phyloP scores from a whole-genome alignment of 2,797 vertebrate genomes.

The Artibeus jamaicensis region DNA sequence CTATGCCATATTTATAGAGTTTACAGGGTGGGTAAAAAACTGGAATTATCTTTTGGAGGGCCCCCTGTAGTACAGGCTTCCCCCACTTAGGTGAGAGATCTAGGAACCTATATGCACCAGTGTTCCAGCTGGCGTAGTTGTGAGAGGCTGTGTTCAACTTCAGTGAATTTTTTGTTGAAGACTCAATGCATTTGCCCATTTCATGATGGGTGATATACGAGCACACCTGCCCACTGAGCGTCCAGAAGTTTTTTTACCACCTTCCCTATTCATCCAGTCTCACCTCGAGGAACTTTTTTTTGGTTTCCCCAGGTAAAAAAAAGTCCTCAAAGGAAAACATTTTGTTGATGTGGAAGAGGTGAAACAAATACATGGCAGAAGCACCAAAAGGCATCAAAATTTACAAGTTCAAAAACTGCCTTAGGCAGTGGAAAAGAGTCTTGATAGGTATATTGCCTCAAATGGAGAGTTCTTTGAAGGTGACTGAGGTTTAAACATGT shows the following conservation, averaged over 20 bases:
- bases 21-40: not conserved
- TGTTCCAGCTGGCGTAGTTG: not conserved
- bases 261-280: not conserved
- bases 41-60: not conserved
- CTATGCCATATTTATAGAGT: not conserved
- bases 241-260: not conserved
- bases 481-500: not conserved
- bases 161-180: not conserved
- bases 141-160: not conserved
- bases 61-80: not conserved
- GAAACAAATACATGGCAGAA: not conserved
- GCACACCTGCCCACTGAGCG: not conserved
- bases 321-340: not conserved
- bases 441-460: not conserved
- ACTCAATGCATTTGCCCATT: not conserved
- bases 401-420: not conserved
- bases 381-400: not conserved
- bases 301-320: not conserved
- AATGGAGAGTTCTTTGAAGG: not conserved
- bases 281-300: not conserved
- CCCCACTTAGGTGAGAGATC: not conserved
- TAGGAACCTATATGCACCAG: not conserved
- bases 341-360: not conserved
- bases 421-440: not conserved
- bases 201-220: not conserved